Conservation (phyloP, 1,140 invertebrate genomes). For the Fopius arisanus region DNA sequence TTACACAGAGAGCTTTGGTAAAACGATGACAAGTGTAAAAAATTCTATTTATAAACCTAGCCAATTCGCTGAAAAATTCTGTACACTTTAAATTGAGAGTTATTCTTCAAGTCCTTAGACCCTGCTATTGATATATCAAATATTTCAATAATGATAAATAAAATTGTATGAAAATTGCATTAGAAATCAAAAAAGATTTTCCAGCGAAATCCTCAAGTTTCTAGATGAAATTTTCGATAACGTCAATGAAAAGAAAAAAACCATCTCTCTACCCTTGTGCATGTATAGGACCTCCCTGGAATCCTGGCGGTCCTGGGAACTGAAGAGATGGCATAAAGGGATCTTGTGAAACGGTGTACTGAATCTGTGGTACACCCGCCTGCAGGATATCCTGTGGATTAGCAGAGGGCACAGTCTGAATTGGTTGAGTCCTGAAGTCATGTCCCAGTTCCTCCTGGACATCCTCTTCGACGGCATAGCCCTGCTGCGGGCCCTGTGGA, state of each 20-base stretch:
- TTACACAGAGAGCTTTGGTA: background rate
- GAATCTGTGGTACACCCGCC: background rate
- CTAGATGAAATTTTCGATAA: background rate
- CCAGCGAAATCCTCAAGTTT: background rate
- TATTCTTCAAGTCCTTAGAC: no score
- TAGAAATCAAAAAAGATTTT: no score
- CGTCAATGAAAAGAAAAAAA: background rate
- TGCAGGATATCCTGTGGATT: background rate
- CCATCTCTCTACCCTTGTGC: background rate
- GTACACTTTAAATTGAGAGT: no score
- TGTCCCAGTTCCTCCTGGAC: conserved; percentile 8
- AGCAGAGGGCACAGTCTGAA: conserved; percentile 1
- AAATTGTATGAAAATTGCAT: no score
- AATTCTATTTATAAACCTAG: no score
- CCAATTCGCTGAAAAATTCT: no score
- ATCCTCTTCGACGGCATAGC: conserved; percentile 22
- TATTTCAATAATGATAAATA: no score
- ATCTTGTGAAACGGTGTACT: background rate
- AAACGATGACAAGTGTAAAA: background rate
- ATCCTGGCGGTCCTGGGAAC: background rate
- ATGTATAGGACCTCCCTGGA: background rate
- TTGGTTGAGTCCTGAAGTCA: conserved; percentile 7
- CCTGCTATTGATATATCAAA: no score
- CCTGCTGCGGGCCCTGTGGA: background rate
- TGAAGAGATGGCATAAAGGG: background rate